These are phyloP conservation scores for Tylochromis polylepis DNA, from an alignment of 2,113 vertebrate species.

Conservation along the genomic window DNA sequence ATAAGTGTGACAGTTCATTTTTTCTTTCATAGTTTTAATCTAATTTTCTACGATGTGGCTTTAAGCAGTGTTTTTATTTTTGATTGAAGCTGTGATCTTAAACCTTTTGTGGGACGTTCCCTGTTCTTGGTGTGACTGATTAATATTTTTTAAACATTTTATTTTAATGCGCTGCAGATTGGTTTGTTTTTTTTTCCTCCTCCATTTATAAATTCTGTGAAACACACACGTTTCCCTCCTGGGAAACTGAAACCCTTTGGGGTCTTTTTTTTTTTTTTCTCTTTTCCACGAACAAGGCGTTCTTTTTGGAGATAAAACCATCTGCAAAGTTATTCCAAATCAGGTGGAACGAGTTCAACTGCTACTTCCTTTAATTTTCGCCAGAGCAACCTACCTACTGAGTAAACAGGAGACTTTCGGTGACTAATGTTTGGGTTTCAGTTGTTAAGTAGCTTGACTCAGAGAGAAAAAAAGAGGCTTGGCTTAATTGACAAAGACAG, in stretches of 20 bases:
- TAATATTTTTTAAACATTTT: not conserved
- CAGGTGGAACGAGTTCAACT: constrained; percentile 38
- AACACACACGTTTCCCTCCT: not conserved
- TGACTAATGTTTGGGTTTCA: constrained; percentile 45
- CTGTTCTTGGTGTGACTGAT: not conserved
- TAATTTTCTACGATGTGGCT: not conserved
- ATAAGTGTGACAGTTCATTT: not conserved
- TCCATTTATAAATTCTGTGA: not conserved
- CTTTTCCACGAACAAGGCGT: not conserved
- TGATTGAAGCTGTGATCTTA: not conserved
- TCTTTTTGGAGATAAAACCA: not conserved
- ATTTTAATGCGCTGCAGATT: not conserved
- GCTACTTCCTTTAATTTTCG: constrained; percentile 13
- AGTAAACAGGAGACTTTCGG: constrained; percentile 12
- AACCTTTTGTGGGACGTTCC: not conserved
- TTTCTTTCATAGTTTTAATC: not conserved
- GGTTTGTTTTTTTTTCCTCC: not conserved
- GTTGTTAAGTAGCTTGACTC: constrained; percentile 16
- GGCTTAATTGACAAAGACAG: not conserved
- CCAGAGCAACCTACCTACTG: not conserved
- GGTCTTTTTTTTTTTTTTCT: not conserved
- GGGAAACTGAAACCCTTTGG: not conserved
- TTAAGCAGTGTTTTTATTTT: not conserved
- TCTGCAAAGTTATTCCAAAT: not conserved
- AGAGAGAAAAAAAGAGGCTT: constrained; percentile 5